Conservation (phyloP, 2,797 vertebrate species). For the Brachymystax lenok region DNA sequence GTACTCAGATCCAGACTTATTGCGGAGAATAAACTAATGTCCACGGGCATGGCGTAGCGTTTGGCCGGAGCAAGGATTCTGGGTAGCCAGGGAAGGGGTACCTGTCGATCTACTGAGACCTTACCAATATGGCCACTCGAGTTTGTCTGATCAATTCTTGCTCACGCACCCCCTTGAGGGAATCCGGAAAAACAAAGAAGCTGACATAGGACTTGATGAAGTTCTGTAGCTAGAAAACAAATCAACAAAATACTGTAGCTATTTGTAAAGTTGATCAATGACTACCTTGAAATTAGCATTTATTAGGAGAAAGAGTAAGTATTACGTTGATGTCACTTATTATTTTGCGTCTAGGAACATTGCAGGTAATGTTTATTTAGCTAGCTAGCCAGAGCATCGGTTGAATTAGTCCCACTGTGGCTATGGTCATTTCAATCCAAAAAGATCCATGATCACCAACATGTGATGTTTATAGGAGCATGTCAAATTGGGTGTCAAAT, state of each 20-base stretch:
- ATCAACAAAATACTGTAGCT: neutral
- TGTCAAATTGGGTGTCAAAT: too few species aligned
- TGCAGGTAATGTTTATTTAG: neutral
- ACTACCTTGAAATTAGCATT: neutral
- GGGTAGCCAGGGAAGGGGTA: neutral
- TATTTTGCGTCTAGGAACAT: neutral
- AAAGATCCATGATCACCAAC: too few species aligned
- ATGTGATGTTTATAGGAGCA: too few species aligned
- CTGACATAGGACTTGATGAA: neutral
- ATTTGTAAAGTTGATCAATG: neutral
- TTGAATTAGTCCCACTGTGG: too few species aligned
- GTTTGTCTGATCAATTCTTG: neutral
- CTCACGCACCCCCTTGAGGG: neutral
- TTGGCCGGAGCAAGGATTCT: too few species aligned
- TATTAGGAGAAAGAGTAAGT: neutral
- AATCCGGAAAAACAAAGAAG: neutral
- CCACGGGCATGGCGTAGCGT: too few species aligned
- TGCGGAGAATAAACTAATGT: too few species aligned
- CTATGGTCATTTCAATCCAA: too few species aligned
- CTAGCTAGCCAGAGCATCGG: neutral
- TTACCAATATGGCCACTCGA: constrained; percentile 4
- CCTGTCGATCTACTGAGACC: constrained; percentile 4
- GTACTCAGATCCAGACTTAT: too few species aligned
- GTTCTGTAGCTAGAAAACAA: neutral
- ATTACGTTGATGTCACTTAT: neutral